Base-by-base conservation (phyloP, 1,140 invertebrate species). In the Chrysomallon squamiferum region DNA sequence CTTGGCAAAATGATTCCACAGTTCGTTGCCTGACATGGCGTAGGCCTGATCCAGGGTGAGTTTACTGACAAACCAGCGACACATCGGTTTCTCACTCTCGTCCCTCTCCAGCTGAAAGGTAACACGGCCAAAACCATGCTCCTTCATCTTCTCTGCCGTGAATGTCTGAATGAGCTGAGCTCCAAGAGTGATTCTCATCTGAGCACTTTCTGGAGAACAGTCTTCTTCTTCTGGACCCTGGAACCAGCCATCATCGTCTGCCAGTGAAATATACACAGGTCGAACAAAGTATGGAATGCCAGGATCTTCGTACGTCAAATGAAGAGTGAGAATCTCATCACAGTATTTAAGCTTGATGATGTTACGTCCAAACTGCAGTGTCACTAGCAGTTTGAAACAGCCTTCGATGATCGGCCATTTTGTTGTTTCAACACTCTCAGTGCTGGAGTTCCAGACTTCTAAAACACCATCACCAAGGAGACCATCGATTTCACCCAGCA, bases 141-240 rank as follows among this genome's bases (percentile, higher is more conserved):
- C 93, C 62, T 89, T 87, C n/a, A 97, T 84, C 79, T 95, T 96
- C 82, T 96, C 93, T 0, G 93, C 93, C 68, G 92, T 93, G 68
- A 97, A 87, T 65, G 91, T 90, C 85, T 98, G 95, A 50, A 96
- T 88, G 32, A 97, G 84, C 76, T 92, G 89, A 13, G 92, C 89
- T 38, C 91, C 93, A 20, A 95, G 82, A 61, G 89, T 88, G 75
- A 97, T 94, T 71, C 92, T 88, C 5, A 89, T 87, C 68, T 90
- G 91, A 7, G 93, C 93, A 84, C 89, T 90, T 77, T 92, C 88
- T n/a, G 90, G 86, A 4, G 90, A 90, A 76, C 90, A 90, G 69
- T 92, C 88, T 69, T 91, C 86, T 11, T 87, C 86, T n/a, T 85
- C 77, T 2, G 92, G 92, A 62, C 91, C 91, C 87, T 94, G 92